Conservation (phyloP, 1,140 invertebrate genomes). For the Trichomalopsis sarcophagae region DNA sequence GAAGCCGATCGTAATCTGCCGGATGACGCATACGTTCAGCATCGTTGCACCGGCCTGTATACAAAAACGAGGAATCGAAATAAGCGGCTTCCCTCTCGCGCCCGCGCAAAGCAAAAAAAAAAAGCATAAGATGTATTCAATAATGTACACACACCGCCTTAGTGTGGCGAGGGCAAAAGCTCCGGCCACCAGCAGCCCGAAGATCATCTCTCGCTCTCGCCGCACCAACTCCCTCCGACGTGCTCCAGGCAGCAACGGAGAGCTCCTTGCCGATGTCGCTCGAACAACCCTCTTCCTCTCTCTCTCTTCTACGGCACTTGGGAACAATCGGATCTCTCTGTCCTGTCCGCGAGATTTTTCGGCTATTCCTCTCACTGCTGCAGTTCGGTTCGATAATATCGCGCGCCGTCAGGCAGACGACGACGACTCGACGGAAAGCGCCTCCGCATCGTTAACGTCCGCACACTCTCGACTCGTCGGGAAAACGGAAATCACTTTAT, state of each 20-base stretch:
- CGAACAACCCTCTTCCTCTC: background rate
- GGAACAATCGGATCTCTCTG: background rate
- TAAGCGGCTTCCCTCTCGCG: background rate
- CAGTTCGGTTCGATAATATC: background rate
- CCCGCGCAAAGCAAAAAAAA: constrained; percentile 50
- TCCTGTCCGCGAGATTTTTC: background rate
- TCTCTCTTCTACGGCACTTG: background rate
- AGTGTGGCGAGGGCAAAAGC: constrained; percentile 73
- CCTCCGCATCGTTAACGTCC: background rate
- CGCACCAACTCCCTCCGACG: constrained; percentile 22
- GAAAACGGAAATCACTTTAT: background rate
- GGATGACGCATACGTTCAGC: background rate
- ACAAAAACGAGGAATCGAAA: background rate
- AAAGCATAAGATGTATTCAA: constrained; percentile 61
- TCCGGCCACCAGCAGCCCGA: constrained; percentile 73
- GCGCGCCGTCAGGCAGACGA: constrained; percentile 27
- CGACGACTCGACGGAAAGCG: background rate
- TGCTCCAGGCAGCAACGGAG: constrained; percentile 54
- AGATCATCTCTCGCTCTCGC: constrained; percentile 70
- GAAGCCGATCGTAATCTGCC: background rate
- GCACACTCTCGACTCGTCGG: too few species aligned
- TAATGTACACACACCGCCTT: constrained; percentile 76
- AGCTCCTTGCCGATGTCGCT: background rate
- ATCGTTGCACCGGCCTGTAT: background rate
- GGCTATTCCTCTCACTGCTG: background rate